Percentiles rank a stretch among this genome's conserved stretches.
Evolutionary conservation across 2,888 invertebrate species (phyloP).

Genomic region (Latrodectus hesperus): DNA sequence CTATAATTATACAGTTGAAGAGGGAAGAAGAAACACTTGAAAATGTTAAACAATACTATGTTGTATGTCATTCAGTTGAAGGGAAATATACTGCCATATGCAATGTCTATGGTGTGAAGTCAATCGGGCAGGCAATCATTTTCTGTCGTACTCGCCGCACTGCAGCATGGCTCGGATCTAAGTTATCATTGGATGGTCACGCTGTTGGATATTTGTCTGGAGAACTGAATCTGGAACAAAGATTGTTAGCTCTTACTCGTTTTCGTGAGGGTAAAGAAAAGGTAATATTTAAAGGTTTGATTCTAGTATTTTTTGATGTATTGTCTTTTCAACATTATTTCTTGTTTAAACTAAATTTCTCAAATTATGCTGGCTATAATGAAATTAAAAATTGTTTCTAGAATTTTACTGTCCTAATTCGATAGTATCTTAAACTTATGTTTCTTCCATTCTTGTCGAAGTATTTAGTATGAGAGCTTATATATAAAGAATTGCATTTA

Average conservation of each 20-base stretch:
- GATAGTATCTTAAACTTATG: too few relatives aligned
- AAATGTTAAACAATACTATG: constrained; percentile 97
- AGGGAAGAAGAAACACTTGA: constrained; percentile 93
- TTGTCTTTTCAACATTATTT: too few relatives aligned
- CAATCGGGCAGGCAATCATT: constrained; percentile 98
- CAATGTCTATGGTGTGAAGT: constrained; percentile 96
- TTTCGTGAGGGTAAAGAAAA: constrained; percentile 94
- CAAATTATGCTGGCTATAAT: too few relatives aligned
- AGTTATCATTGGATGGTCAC: constrained; percentile 86
- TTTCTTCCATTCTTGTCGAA: too few relatives aligned
- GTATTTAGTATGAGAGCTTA: too few relatives aligned
- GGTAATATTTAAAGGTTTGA: constrained; percentile 77
- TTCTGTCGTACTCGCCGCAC: constrained; percentile 78
- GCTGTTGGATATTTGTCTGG: constrained; percentile 94
- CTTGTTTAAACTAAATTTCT: too few relatives aligned
- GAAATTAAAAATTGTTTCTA: too few relatives aligned
- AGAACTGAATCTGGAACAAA: constrained; percentile 92
- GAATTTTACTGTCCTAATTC: too few relatives aligned
- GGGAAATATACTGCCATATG: constrained; percentile 94
- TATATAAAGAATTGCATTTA: too few relatives aligned
- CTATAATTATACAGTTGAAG: constrained; percentile 82
- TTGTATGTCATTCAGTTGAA: constrained; percentile 85
- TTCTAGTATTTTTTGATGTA: too few relatives aligned
- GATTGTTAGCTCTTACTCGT: constrained; percentile 90
- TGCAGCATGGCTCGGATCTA: constrained; percentile 85